phyloP scores from a whole-genome alignment of 2,797 vertebrate species.

The Gymnothorax javanicus region DNA sequence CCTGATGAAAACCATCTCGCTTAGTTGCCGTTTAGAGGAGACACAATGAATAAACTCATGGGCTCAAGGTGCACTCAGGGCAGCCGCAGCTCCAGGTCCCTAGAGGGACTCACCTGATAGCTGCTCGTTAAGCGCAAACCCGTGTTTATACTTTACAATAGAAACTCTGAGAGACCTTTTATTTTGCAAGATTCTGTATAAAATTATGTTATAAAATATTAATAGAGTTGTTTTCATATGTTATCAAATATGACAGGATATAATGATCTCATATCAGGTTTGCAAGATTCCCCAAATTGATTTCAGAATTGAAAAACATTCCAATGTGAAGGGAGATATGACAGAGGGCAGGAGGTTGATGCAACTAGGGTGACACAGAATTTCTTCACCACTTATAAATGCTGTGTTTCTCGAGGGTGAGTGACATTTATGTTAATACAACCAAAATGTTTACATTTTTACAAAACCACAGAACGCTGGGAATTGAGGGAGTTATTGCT shows the following conservation, averaged over 20 bases:
- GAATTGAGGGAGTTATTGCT: slow-evolving; percentile 37
- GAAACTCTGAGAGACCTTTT: neutral
- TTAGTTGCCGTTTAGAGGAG: neutral
- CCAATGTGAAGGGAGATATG: neutral
- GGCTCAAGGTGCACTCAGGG: neutral
- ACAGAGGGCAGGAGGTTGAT: neutral
- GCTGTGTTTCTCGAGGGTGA: slow-evolving; percentile 31
- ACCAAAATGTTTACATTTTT: slow-evolving; percentile 38
- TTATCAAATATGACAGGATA: neutral
- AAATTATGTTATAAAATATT: neutral
- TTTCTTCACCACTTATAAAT: neutral
- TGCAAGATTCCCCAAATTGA: neutral
- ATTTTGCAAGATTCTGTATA: neutral
- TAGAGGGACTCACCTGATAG: neutral
- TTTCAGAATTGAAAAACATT: neutral
- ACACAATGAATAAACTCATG: neutral
- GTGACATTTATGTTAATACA: slow-evolving; percentile 40
- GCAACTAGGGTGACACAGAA: neutral
- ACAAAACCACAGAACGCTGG: slow-evolving; percentile 33
- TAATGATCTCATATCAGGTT: neutral
- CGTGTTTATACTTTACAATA: neutral
- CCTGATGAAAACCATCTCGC: neutral
- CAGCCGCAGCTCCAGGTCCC: neutral
- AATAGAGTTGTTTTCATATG: neutral
- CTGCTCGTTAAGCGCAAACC: neutral